A percentile compares a stretch with the other conserved stretches of the same genome.
These are phyloP conservation scores for Hesperophylax magnus DNA, from an alignment of 1,140 invertebrate genomes.

Conservation along the genomic window DNA sequence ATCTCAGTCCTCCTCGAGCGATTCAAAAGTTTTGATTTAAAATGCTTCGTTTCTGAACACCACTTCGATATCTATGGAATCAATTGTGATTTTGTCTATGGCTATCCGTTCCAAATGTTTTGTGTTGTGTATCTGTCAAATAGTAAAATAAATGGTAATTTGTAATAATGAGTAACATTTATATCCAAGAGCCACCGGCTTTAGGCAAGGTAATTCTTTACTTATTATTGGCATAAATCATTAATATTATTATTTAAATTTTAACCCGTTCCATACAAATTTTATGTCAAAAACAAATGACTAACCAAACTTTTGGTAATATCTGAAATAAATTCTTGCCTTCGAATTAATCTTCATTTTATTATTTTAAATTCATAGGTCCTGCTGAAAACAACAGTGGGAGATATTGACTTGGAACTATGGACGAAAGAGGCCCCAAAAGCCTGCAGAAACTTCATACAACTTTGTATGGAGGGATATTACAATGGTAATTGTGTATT, in stretches of 20 bases:
- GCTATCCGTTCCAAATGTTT: neutral
- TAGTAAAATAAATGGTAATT: neutral
- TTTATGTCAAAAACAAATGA: no score
- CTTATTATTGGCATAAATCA: slow-evolving; percentile 19
- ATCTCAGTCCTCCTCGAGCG: no score
- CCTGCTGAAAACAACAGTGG: slow-evolving; percentile 90
- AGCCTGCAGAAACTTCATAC: slow-evolving; percentile 97
- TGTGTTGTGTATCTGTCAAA: neutral
- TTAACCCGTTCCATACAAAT: neutral
- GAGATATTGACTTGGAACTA: slow-evolving; percentile 98
- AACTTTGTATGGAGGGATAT: slow-evolving; percentile 97
- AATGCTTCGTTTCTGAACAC: no score
- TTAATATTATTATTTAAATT: slow-evolving; percentile 15
- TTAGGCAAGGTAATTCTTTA: slow-evolving; percentile 85
- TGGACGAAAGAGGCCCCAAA: slow-evolving; percentile 98
- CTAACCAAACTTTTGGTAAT: neutral
- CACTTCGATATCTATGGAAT: neutral
- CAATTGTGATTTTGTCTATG: neutral
- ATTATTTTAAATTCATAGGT: slow-evolving; percentile 74
- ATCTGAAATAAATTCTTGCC: neutral
- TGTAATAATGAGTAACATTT: slow-evolving; percentile 75
- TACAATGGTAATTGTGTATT: slow-evolving; percentile 85
- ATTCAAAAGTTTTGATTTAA: no score
- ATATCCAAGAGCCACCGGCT: slow-evolving; percentile 96
- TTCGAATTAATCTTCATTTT: neutral